These are phyloP conservation scores for Oryzias celebensis DNA, from an alignment of 2,113 vertebrate genomes.

Conservation along the genomic window DNA sequence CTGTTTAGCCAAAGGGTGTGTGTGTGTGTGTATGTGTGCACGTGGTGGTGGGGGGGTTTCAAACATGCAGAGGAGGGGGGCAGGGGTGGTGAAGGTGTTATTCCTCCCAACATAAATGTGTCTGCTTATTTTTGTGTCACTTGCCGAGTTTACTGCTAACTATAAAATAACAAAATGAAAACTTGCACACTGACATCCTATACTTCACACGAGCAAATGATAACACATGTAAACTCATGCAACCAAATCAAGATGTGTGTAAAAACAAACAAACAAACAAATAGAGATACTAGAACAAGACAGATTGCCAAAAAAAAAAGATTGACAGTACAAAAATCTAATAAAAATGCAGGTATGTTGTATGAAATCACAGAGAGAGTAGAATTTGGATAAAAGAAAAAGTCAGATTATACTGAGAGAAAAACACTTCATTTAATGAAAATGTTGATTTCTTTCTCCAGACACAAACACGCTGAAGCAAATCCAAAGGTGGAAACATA, in stretches of 20 bases:
- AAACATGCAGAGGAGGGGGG: slow-evolving; percentile 59
- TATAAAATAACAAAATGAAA: slow-evolving; percentile 30
- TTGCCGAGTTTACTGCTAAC: slow-evolving; percentile 45
- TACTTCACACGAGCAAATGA: slow-evolving; percentile 9
- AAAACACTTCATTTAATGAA: slow-evolving; percentile 49
- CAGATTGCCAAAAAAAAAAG: slow-evolving; percentile 3
- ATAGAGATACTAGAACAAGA: background rate
- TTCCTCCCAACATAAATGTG: slow-evolving; percentile 74
- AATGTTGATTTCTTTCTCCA: slow-evolving; percentile 51
- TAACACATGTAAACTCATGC: slow-evolving; percentile 2
- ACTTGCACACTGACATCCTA: background rate
- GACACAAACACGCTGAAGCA: slow-evolving; percentile 21
- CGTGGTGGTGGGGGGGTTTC: slow-evolving; percentile 58
- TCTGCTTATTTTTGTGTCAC: slow-evolving; percentile 56
- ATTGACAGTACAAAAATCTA: slow-evolving; percentile 45
- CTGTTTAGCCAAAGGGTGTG: slow-evolving; percentile 68
- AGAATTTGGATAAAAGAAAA: slow-evolving; percentile 12
- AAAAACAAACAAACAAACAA: background rate
- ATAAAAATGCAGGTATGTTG: slow-evolving; percentile 26
- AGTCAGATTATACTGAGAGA: slow-evolving; percentile 34
- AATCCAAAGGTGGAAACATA: slow-evolving; percentile 40
- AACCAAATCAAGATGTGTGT: background rate
- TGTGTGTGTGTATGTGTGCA: no score
- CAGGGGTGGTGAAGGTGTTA: slow-evolving; percentile 81
- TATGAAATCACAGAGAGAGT: slow-evolving; percentile 13